These are phyloP conservation scores for Leptoteleia sp. DNA, from an alignment of 1,140 invertebrate species.

Conservation along the genomic window DNA sequence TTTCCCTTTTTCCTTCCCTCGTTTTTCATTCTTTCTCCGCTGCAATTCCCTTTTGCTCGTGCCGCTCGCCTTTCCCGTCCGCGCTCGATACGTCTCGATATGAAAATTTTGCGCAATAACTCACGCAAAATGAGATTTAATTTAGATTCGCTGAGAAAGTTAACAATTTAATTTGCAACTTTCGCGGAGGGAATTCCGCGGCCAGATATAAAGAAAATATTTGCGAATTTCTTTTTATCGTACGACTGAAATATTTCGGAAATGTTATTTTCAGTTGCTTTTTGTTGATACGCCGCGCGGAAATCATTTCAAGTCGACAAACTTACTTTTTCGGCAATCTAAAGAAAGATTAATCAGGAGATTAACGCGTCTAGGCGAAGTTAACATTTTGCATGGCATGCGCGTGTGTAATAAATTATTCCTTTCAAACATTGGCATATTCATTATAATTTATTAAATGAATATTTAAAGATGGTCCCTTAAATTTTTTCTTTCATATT, in stretches of 20 bases:
- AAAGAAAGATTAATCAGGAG: slow-evolving; percentile 6
- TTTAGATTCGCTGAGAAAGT: slow-evolving; percentile 51
- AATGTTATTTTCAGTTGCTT: slow-evolving; percentile 24
- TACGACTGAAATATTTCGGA: slow-evolving; percentile 16
- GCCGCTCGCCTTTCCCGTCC: too few species aligned
- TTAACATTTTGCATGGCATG: too few species aligned
- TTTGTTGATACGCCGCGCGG: background rate
- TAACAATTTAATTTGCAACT: slow-evolving; percentile 56
- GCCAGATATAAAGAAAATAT: slow-evolving; percentile 49
- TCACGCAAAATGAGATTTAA: slow-evolving; percentile 59
- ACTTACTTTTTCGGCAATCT: slow-evolving; percentile 9
- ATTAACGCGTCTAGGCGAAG: too few species aligned
- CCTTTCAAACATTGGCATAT: too few species aligned
- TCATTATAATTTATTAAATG: too few species aligned
- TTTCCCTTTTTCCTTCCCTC: slow-evolving; percentile 2
- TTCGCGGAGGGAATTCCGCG: slow-evolving; percentile 9
- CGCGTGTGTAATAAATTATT: too few species aligned
- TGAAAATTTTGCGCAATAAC: slow-evolving; percentile 55
- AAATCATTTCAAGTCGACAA: too few species aligned
- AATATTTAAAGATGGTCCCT: too few species aligned
- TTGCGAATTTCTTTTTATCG: slow-evolving; percentile 36
- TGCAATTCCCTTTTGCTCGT: slow-evolving; percentile 14
- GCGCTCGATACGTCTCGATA: slow-evolving; percentile 54
- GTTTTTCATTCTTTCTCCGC: slow-evolving; percentile 1
- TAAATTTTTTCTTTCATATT: too few species aligned